phyloP scores from a whole-genome alignment of 2,113 vertebrate genomes.

The Indicator indicator region DNA sequence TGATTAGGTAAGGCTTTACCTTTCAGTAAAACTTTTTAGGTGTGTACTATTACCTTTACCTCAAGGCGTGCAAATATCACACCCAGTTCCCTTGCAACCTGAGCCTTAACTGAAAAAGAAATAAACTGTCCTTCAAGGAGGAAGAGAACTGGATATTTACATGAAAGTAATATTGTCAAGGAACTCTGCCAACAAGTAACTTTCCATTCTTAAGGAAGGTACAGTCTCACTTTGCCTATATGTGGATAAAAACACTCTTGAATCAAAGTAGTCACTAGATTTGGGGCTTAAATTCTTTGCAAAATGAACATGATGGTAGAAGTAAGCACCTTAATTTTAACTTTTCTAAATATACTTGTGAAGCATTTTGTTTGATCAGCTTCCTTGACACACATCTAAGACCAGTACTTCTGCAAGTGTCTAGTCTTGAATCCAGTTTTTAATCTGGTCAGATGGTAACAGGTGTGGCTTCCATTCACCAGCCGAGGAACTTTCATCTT shows the following conservation, averaged over 20 bases:
- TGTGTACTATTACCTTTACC: slow-evolving; percentile 47
- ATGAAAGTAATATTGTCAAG: slow-evolving; percentile 16
- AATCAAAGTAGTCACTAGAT: neutral
- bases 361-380: neutral
- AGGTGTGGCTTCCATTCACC: neutral
- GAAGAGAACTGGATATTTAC: neutral
- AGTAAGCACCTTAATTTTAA: neutral
- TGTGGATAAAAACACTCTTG: neutral
- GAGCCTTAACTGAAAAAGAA: slow-evolving; percentile 64
- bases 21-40: slow-evolving; percentile 61
- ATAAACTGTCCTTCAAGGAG: neutral
- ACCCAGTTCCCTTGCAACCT: slow-evolving; percentile 63
- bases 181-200: neutral
- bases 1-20: slow-evolving; percentile 52
- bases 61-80: slow-evolving; percentile 65
- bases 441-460: neutral
- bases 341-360: neutral
- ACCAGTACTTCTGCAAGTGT: neutral
- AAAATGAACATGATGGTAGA: neutral
- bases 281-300: neutral
- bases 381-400: neutral
- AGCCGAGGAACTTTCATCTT: neutral
- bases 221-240: neutral
- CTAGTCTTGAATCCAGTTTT: neutral
- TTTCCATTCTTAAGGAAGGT: slow-evolving; percentile 6